These are phyloP conservation scores for Dicroscelio sp. DNA, from an alignment of 2,888 invertebrate genomes.

Conservation along the genomic window DNA sequence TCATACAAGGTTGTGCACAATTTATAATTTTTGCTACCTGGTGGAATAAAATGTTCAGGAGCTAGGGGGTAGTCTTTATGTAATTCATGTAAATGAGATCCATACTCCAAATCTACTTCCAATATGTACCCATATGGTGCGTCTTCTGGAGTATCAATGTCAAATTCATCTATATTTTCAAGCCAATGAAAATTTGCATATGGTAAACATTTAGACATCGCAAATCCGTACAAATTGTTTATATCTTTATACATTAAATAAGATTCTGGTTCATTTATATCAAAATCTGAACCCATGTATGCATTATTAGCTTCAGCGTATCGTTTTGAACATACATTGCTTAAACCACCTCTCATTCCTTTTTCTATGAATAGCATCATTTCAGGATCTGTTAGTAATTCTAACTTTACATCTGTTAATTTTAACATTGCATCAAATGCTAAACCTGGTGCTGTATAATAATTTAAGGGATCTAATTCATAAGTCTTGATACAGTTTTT, in stretches of 20 bases:
- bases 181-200: conserved; percentile 40
- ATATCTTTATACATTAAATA: conserved; percentile 21
- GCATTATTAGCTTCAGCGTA: conserved; percentile 1
- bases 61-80: background rate
- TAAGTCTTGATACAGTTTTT: too few species aligned
- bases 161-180: background rate
- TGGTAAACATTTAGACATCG: background rate
- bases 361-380: background rate
- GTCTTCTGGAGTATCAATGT: background rate
- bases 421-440: too few species aligned
- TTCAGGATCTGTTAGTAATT: background rate
- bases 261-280: background rate
- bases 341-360: background rate
- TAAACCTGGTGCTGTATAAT: conserved; percentile 27
- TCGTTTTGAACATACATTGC: background rate
- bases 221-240: background rate
- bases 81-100: background rate
- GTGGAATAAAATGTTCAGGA: background rate
- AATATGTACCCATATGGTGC: conserved; percentile 17
- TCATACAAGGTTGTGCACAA: background rate
- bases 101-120: conserved; percentile 45
- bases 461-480: conserved; percentile 36
- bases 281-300: background rate
- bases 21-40: background rate
- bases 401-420: background rate